Evolutionary conservation across 2,888 invertebrate species (phyloP), one percentile per base, ranked within the genome.

Genomic region (Pheosia gnoma): DNA sequence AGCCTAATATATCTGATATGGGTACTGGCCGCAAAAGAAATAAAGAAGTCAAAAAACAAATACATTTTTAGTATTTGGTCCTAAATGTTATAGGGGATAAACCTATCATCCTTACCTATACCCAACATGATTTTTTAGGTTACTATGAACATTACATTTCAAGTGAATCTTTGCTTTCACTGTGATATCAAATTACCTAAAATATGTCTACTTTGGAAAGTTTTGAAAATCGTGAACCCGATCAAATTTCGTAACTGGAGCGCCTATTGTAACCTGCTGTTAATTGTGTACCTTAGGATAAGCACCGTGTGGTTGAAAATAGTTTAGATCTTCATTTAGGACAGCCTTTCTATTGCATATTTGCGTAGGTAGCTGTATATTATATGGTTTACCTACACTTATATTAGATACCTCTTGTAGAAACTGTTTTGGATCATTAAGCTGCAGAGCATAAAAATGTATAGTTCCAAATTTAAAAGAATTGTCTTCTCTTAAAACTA

Each of bases 401-500:
- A 4, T 41, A 39, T 13, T 39, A 43, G 36, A 39, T 25, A 13
- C 7, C 25, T 57, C 43, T 41, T 45, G 45, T 45, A 36, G 25
- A 43, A 45, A 25, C 47, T 47, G 7, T 45, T 13, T 36, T 10
- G 11, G 25, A 56, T 56, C n/a, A 41, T 41, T 8, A 43, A 56
- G n/a, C 13, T 41, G 13, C 3, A 13, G 8, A 13, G 25, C 25
- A 51, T 51, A 8, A 25, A 51, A 8, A 36, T 52, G 49, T 58
- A 60, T 66, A 59, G 61, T 60, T 37, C 52, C 59, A 60, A 64
- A 63, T 65, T 63, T 59, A 37, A 65, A 69, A 70, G 68, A 66
- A 72, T 70, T 68, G 65, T 72, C 62, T 58, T 61, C 68, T 67
- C n/a, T n/a, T n/a, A n/a, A n/a, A n/a, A n/a, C n/a, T n/a, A n/a